Evolutionary conservation across 2,888 invertebrate genomes (phyloP), one percentile per base, ranked within the genome.

Genomic region (Luperina testacea): DNA sequence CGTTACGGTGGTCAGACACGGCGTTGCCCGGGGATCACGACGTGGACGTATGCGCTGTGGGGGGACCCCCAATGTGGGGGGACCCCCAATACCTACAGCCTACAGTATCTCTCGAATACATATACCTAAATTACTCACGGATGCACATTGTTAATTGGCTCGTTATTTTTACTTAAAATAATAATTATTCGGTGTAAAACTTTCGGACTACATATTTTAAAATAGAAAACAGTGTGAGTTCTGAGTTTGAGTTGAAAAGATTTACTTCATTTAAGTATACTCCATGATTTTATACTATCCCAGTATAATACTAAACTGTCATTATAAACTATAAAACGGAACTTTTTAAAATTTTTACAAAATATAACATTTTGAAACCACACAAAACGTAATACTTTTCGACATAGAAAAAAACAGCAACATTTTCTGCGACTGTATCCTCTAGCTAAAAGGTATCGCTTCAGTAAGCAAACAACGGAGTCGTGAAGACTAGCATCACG

Each of bases 361-460:
- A 3, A 24, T 57, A 48, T 24, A 11, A 20, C 20, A 72, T 45
- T 63, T 32, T 32, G 1, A 20, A 53, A 32, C 27, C 59, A 59
- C 20, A 63, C 32, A 53, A 72, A 59, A 74, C 45, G 5, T 24
- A 11, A 71, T 38, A 67, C 65, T 57, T 57, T 75, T 72, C n/a
- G 13, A 72, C 48, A 51, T 80, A 70, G n/a, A 65, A 71, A 74
- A 76, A 74, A 73, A 67, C 27, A 59, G 69, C 63, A 77, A 80
- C 74, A 84, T 87, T 85, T 83, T 74, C 38, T 72, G 65, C 32
- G 48, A 53, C 42, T 81, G 79, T 81, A 81, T 87, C 80, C 75
- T 85, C 90, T 85, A 82, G 90, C 93, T 93, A 93, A 94, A 93
- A 93, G 92, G 92, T 92, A 92, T 91, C 90, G 90, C 91, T 90